phyloP scores from a whole-genome alignment of 2,797 vertebrate genomes.

The Emydoidea blandingii region DNA sequence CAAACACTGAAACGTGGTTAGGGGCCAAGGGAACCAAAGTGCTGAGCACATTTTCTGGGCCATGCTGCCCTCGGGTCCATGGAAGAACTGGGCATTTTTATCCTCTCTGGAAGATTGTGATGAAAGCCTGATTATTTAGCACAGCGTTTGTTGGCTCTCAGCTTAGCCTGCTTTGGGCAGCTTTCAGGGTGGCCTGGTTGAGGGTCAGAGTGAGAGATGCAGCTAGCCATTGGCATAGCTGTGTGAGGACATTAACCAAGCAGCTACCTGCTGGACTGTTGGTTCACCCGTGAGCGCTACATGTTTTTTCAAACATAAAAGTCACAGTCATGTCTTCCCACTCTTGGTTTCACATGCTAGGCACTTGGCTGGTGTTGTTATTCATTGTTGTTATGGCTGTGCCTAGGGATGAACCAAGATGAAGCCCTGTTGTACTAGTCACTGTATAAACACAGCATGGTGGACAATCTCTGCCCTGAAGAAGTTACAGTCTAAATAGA shows the following conservation, averaged over 20 bases:
- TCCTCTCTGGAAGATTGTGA: not conserved
- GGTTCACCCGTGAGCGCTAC: not conserved
- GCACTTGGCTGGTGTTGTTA: not conserved
- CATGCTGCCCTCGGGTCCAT: accelerated
- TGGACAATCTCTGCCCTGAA: not conserved
- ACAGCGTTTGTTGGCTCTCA: not conserved
- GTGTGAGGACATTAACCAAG: accelerated
- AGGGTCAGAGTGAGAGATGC: too few relatives aligned
- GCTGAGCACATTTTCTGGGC: accelerated
- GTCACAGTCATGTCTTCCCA: not conserved
- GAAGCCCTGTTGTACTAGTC: not conserved
- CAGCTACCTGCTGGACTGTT: not conserved
- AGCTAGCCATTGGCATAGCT: not conserved
- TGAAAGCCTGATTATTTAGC: not conserved
- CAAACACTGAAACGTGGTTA: accelerated
- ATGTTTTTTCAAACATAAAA: accelerated
- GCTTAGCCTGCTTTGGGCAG: not conserved
- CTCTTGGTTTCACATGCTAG: accelerated
- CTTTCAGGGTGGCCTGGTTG: too few relatives aligned
- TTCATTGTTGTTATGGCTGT: accelerated
- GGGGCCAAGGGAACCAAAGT: not conserved
- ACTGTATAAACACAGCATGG: accelerated
- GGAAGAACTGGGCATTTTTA: accelerated
- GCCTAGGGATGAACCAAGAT: not conserved
- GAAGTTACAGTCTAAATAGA: accelerated